Conservation (phyloP, 2,113 vertebrate species). For the Tupaia tana region DNA sequence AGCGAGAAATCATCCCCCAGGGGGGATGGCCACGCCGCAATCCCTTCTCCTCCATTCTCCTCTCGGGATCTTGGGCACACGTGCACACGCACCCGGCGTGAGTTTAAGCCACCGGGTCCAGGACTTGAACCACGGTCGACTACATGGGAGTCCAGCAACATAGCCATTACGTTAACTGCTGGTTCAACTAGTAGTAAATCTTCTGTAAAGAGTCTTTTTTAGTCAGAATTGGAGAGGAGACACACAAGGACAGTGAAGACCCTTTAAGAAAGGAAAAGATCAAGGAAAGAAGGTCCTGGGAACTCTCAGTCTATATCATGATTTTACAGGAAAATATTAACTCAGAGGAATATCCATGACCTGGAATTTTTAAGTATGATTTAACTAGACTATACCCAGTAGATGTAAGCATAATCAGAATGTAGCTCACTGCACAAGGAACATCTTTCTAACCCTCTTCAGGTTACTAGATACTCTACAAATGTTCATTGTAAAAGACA, state of each 20-base stretch:
- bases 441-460: constrained; percentile 29
- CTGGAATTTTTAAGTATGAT: background rate
- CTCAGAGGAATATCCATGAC: constrained; percentile 14
- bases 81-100: too few relatives aligned
- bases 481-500: constrained; percentile 58
- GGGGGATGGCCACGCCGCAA: too few relatives aligned
- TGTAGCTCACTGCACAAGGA: background rate
- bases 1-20: too few relatives aligned
- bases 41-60: too few relatives aligned
- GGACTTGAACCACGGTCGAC: too few relatives aligned
- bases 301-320: constrained; percentile 4
- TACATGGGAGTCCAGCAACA: too few relatives aligned
- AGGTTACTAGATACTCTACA: constrained; percentile 51
- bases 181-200: background rate
- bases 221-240: background rate
- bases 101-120: too few relatives aligned
- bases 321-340: constrained; percentile 41
- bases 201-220: background rate
- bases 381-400: background rate
- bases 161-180: too few relatives aligned
- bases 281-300: background rate
- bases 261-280: constrained; percentile 13
- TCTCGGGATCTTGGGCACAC: too few relatives aligned
- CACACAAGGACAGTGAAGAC: background rate
- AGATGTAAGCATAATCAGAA: constrained; percentile 3